phyloP scores from a whole-genome alignment of 2,888 invertebrate species.

The Melanostoma mellinum region DNA sequence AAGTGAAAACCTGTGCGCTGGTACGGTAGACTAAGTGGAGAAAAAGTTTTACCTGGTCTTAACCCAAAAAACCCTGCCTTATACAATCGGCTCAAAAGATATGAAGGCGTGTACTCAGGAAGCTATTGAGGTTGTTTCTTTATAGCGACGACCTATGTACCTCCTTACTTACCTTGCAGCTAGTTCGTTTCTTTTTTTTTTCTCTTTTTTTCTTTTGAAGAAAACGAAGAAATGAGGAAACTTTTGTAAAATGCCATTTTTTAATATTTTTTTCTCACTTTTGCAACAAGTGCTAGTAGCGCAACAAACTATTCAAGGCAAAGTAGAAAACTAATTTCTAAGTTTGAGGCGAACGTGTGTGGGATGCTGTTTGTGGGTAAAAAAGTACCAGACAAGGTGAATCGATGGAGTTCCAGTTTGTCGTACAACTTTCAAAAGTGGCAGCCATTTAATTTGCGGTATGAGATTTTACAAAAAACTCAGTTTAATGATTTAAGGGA shows the following conservation, averaged over 20 bases:
- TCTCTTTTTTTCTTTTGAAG: conserved; percentile 16
- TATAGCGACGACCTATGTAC: conserved; percentile 45
- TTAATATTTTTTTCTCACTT: conserved; percentile 30
- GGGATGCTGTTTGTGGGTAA: conserved; percentile 8
- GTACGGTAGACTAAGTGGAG: not conserved
- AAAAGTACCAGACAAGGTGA: too few relatives aligned
- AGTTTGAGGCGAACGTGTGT: conserved; percentile 26
- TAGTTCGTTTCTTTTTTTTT: not conserved
- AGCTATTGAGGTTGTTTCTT: conserved; percentile 57
- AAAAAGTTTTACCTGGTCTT: conserved; percentile 53
- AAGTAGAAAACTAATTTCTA: conserved; percentile 65
- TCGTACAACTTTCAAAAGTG: too few relatives aligned
- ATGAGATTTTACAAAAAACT: too few relatives aligned
- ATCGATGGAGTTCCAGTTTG: too few relatives aligned
- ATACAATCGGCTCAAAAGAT: conserved; percentile 42
- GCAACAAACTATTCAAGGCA: conserved; percentile 18
- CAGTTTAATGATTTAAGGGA: too few relatives aligned
- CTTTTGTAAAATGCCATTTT: conserved; percentile 30
- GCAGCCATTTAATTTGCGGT: too few relatives aligned
- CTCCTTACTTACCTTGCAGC: conserved; percentile 46
- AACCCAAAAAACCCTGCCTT: conserved; percentile 52
- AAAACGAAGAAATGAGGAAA: conserved; percentile 31
- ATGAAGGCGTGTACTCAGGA: conserved; percentile 53
- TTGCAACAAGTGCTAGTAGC: conserved; percentile 53
- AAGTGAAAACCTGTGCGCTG: conserved; percentile 14